Evolutionary conservation across 2,113 vertebrate species (phyloP).

Genomic region (Oxyruncus cristatus): DNA sequence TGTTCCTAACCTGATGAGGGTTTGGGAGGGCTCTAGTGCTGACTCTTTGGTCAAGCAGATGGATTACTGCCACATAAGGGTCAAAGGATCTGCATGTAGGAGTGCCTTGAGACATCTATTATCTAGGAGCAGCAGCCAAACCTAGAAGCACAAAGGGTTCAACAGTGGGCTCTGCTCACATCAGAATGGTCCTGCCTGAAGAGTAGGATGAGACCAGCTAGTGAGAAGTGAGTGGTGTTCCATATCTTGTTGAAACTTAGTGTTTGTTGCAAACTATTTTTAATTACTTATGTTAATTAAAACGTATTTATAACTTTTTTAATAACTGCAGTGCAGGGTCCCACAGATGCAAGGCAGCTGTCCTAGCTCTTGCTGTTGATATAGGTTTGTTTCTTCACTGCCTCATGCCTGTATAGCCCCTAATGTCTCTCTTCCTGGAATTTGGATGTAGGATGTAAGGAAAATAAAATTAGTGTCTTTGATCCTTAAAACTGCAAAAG

Average conservation of each 20-base stretch:
- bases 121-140: not conserved
- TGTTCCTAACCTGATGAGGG: not conserved
- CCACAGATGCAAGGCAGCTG: not conserved
- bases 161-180: not conserved
- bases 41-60: not conserved
- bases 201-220: not conserved
- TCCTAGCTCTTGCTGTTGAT: not conserved
- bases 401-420: not conserved
- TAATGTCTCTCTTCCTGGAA: not conserved
- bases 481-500: not conserved
- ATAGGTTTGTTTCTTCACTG: not conserved
- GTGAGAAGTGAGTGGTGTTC: not conserved
- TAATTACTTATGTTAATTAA: not conserved
- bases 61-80: not conserved
- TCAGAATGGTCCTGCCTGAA: not conserved
- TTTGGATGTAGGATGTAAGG: not conserved
- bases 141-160: not conserved
- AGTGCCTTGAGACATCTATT: not conserved
- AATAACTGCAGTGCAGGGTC: not conserved
- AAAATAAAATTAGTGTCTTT: not conserved
- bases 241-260: not conserved
- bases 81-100: not conserved
- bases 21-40: not conserved
- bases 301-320: not conserved
- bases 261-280: not conserved